A percentile compares a stretch with the other conserved stretches of the same genome.
Conservation (phyloP, 2,888 invertebrate genomes). For the Eupithecia dodoneata region DNA sequence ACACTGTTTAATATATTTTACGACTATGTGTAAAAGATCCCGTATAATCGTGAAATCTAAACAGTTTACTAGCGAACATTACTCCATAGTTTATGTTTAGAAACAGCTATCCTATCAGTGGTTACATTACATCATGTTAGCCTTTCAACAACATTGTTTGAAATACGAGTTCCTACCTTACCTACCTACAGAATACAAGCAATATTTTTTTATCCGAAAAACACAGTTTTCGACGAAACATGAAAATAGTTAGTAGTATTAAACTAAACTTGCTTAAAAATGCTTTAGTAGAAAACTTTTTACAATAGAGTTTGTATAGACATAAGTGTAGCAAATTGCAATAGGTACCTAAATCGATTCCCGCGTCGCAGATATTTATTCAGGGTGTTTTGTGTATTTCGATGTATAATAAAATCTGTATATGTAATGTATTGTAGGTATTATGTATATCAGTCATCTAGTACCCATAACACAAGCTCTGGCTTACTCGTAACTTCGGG, state of each 20-base stretch:
- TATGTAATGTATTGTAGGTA: too few relatives aligned
- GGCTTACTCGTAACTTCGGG: too few relatives aligned
- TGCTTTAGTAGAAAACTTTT: not conserved
- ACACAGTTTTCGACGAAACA: not conserved
- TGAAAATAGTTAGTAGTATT: not conserved
- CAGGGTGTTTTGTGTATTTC: too few relatives aligned
- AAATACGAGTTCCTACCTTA: not conserved
- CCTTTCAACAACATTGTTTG: constrained; percentile 24
- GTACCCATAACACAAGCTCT: too few relatives aligned
- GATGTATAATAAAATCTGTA: too few relatives aligned
- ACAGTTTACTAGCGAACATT: constrained; percentile 28
- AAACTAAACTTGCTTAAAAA: not conserved
- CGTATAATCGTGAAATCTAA: constrained; percentile 24
- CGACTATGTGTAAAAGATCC: constrained; percentile 19
- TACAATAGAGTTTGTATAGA: not conserved
- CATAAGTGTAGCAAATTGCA: not conserved
- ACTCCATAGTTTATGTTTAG: constrained; percentile 30
- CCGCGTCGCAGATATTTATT: too few relatives aligned
- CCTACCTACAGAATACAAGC: not conserved
- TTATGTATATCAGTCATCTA: too few relatives aligned
- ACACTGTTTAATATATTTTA: constrained; percentile 18
- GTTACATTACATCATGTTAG: constrained; percentile 25
- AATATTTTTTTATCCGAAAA: not conserved
- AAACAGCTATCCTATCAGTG: constrained; percentile 33
- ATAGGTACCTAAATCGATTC: too few relatives aligned